phyloP scores from a whole-genome alignment of 2,797 vertebrate genomes.

The Xiphophorus birchmanni region DNA sequence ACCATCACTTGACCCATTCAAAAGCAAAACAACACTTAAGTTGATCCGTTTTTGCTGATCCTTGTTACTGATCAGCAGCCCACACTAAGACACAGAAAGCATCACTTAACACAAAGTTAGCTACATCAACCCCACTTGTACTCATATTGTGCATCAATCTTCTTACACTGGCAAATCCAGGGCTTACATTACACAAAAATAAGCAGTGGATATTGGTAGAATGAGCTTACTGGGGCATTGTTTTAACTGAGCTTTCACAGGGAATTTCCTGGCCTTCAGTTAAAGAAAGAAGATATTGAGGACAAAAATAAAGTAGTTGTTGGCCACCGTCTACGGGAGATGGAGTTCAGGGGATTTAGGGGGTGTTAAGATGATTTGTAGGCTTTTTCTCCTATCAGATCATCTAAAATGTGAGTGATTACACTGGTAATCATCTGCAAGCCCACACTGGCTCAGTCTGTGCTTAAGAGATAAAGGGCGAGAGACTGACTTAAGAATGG shows the following conservation, averaged over 20 bases:
- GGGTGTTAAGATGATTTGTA: constrained; percentile 78
- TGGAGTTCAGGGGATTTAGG: constrained; percentile 58
- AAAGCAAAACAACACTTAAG: neutral
- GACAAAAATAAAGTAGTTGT: constrained; percentile 72
- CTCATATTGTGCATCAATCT: constrained; percentile 79
- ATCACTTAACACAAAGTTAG: constrained; percentile 71
- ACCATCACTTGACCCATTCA: neutral
- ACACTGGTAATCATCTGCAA: constrained; percentile 79
- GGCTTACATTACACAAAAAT: constrained; percentile 78
- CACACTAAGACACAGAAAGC: constrained; percentile 42
- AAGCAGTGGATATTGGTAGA: constrained; percentile 74
- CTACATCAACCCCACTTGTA: constrained; percentile 74
- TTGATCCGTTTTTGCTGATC: constrained; percentile 5
- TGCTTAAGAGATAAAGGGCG: constrained; percentile 75
- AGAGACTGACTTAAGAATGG: constrained; percentile 64
- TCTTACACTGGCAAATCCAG: constrained; percentile 78
- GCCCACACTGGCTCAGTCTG: constrained; percentile 75
- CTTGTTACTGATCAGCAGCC: constrained; percentile 21
- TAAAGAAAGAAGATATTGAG: constrained; percentile 68
- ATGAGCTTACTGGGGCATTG: constrained; percentile 73
- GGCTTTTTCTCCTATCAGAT: constrained; percentile 78
- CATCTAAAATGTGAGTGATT: constrained; percentile 83
- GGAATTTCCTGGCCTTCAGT: constrained; percentile 66
- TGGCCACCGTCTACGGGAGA: constrained; percentile 56
- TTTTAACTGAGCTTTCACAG: constrained; percentile 70